phyloP scores from a whole-genome alignment of 1,140 invertebrate genomes.

The Epicauta chinensis region DNA sequence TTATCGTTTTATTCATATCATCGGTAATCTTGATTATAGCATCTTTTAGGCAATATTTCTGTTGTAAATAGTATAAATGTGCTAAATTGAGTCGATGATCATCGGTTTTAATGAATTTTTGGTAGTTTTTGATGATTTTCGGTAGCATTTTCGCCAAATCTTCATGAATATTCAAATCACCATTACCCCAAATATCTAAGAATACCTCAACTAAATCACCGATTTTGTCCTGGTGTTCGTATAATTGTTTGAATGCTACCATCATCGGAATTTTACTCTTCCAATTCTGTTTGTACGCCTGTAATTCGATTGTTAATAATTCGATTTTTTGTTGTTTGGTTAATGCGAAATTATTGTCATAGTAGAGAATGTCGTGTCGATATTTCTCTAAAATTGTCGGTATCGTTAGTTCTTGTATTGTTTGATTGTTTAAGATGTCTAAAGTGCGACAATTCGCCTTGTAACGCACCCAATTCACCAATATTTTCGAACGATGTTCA shows the following conservation, averaged over 20 bases:
- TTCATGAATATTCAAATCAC: slow-evolving; percentile 4
- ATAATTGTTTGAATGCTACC: neutral
- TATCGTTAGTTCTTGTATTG: neutral
- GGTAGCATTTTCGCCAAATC: neutral
- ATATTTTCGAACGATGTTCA: neutral
- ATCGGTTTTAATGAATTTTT: neutral
- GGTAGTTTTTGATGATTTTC: neutral
- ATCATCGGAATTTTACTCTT: slow-evolving; percentile 9
- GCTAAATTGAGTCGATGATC: neutral
- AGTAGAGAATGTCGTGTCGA: neutral
- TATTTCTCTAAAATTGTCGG: neutral
- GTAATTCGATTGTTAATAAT: neutral
- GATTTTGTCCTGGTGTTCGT: neutral
- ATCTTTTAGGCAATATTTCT: slow-evolving; percentile 3
- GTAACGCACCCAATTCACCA: neutral
- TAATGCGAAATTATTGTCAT: neutral
- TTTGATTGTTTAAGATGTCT: neutral
- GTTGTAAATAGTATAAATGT: slow-evolving; percentile 6
- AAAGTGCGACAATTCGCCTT: neutral
- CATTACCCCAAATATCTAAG: neutral
- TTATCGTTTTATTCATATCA: slow-evolving; percentile 1
- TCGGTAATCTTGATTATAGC: neutral
- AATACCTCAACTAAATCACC: neutral
- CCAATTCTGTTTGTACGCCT: neutral
- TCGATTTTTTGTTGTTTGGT: neutral